phyloP scores from a whole-genome alignment of 2,113 vertebrate genomes.

The Meleagris gallopavo region DNA sequence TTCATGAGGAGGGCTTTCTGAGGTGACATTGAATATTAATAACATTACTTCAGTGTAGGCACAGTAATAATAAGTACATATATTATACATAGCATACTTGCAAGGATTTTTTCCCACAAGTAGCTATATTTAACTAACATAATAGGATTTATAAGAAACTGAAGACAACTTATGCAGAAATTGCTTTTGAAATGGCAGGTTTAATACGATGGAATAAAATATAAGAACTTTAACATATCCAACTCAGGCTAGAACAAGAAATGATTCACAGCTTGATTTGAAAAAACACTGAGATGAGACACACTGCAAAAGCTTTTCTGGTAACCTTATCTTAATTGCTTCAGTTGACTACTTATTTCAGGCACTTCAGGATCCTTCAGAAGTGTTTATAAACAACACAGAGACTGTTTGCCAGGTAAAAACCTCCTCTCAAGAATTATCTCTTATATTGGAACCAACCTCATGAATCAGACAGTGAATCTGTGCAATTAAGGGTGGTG shows the following conservation, averaged over 20 bases:
- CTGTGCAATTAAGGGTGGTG: fast-evolving
- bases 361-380: neutral
- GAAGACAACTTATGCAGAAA: neutral
- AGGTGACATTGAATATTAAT: neutral
- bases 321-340: neutral
- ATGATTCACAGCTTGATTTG: neutral
- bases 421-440: neutral
- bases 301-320: neutral
- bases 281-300: neutral
- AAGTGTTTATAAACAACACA: neutral
- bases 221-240: neutral
- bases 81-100: neutral
- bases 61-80: neutral
- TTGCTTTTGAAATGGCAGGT: neutral
- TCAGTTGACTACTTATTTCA: neutral
- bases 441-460: neutral
- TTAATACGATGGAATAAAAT: neutral
- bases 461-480: neutral
- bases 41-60: neutral
- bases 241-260: neutral
- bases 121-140: neutral
- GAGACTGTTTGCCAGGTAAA: neutral
- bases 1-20: neutral
- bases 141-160: neutral
- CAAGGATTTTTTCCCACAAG: neutral